Evolutionary conservation across 2,113 vertebrate species (phyloP).

Genomic region (Dasyurus viverrinus): DNA sequence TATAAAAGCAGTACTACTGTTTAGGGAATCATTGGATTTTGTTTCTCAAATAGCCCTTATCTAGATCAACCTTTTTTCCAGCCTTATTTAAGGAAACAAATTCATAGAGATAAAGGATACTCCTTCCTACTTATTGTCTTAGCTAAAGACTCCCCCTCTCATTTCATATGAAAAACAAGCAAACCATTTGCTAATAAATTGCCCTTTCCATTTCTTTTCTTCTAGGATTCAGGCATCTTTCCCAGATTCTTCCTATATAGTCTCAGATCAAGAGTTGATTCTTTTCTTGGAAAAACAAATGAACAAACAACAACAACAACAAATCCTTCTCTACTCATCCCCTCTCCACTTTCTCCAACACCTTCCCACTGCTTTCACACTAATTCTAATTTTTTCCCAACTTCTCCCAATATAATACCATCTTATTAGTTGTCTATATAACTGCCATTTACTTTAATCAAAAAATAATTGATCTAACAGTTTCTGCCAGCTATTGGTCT

Average conservation of each 20-base stretch:
- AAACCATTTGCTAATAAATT: neutral
- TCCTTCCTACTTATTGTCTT: neutral
- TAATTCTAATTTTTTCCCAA: neutral
- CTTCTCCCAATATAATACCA: neutral
- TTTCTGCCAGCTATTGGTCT: neutral
- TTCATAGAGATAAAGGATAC: neutral
- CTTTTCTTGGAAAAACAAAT: neutral
- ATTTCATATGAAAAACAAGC: neutral
- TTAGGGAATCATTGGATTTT: neutral
- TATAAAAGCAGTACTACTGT: neutral
- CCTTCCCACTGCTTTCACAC: neutral
- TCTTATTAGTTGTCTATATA: neutral
- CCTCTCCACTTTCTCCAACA: neutral
- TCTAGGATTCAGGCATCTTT: neutral
- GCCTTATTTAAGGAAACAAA: neutral
- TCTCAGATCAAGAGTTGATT: neutral
- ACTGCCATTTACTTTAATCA: neutral
- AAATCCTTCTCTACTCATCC: neutral
- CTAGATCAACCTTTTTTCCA: neutral
- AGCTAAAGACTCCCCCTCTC: neutral
- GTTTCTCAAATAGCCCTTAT: neutral
- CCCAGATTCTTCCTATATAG: neutral
- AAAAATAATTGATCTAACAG: neutral
- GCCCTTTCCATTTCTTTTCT: neutral
- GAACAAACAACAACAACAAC: no score